Evolutionary conservation across 1,140 invertebrate species (phyloP), one percentile per base, ranked within the genome.

Genomic region (Pogonognathellus flavescens): DNA sequence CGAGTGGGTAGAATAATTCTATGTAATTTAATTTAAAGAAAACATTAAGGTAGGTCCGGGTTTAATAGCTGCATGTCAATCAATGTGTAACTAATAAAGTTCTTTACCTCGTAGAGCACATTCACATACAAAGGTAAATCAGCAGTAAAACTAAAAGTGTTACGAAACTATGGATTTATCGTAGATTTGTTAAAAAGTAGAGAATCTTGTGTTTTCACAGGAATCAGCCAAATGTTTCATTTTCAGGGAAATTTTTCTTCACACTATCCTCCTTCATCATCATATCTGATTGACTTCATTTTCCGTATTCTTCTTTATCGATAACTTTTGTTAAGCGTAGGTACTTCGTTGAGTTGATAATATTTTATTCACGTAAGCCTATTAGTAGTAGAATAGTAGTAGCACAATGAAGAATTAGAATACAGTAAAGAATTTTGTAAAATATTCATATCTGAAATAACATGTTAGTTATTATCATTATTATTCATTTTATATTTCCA

Each of bases 281-380:
- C 20, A 66, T 20, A 13, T 31, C 6, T 41, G 31, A 41, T 41
- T 41, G 31, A 41, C 31, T 66, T 66, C 59, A 60, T 60, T 60
- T 25, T 25, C 25, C 20, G 20, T 25, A 66, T 25, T 25, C 22
- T 66, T 66, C 62, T 25, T 66, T 66, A 66, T 66, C 20, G 20
- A 66, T 20, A 66, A 66, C 25, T 66, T 20, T 25, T 25, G 62
- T 66, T 25, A 66, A 66, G 62, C 62, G 62, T 66, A 66, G 62
- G 62, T 66, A 66, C 62, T 66, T 66, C 62, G 62, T 66, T 66
- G 62, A 66, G 25, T 66, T 66, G 62, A 66, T 66, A 66, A 25
- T 66, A 41, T 41, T 41, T 3, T 41, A 3, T 41, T 41, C 31
- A 41, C 31, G 31, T 41, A 41, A 41, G 31, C 31, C 31, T 41